Evolutionary conservation across 1,140 invertebrate species (phyloP).

Genomic region (Ceratina calcarata): DNA sequence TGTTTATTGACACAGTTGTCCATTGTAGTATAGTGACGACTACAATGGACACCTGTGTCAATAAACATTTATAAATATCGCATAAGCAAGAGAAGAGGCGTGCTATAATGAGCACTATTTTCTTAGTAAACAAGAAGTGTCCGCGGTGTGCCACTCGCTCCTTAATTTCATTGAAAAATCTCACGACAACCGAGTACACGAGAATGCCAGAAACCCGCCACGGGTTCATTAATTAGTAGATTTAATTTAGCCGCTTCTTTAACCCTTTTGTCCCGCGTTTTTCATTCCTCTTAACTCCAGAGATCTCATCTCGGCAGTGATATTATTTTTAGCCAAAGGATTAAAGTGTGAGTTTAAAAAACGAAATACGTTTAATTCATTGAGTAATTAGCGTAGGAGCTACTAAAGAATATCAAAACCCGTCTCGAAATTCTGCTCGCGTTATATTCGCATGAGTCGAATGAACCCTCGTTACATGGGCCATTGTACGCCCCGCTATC

Average conservation of each 20-base stretch:
- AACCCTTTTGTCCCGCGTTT: background rate
- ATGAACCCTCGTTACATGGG: background rate
- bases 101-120: conserved; percentile 6
- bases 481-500: background rate
- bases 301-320: background rate
- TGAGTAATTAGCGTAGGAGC: no score
- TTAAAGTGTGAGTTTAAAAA: background rate
- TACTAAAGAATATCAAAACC: no score
- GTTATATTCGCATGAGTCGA: no score
- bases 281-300: background rate
- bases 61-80: conserved; percentile 34
- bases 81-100: background rate
- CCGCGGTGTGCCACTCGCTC: background rate
- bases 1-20: background rate
- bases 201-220: background rate
- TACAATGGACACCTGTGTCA: conserved; percentile 33
- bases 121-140: conserved; percentile 31
- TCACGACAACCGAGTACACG: background rate
- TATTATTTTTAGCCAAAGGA: background rate
- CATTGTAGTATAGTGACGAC: background rate
- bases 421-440: no score
- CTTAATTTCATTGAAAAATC: conserved; percentile 40
- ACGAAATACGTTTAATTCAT: background rate
- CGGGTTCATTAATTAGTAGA: conserved; percentile 13
- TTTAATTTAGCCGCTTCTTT: conserved; percentile 16